Conservation (phyloP, 2,888 invertebrate genomes). For the Eupithecia dodoneata region DNA sequence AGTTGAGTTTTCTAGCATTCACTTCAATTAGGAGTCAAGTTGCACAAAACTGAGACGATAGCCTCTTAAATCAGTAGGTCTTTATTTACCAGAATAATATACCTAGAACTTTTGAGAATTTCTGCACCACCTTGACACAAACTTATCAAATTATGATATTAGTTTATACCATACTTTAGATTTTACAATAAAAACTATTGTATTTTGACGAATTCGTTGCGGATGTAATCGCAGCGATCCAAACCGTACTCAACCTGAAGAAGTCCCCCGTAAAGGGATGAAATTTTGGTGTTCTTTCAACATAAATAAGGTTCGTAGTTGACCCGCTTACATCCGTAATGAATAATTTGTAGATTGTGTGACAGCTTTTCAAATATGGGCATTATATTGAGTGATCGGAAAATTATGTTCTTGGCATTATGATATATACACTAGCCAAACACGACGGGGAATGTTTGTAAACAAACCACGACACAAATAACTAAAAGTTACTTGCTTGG, state of each 20-base stretch:
- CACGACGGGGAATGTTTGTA: no score
- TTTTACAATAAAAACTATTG: no score
- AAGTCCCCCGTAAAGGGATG: no score
- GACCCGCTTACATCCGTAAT: no score
- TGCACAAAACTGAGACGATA: not conserved
- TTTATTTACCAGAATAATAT: not conserved
- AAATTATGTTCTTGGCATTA: not conserved
- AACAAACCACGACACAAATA: no score
- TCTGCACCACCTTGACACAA: not conserved
- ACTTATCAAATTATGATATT: not conserved
- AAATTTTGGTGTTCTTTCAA: no score
- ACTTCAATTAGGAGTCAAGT: not conserved
- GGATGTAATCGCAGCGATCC: no score
- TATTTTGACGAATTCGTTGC: no score
- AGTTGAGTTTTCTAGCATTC: not conserved
- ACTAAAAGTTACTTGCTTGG: no score
- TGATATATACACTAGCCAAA: no score
- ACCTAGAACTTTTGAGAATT: not conserved
- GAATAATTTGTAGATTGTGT: not conserved
- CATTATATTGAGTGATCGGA: not conserved
- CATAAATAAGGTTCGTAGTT: no score
- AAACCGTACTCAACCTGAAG: no score
- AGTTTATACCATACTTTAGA: not conserved
- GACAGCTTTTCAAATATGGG: not conserved
- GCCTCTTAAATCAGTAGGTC: not conserved